phyloP scores from a whole-genome alignment of 2,113 vertebrate species.

The Xyliphius kryptos region DNA sequence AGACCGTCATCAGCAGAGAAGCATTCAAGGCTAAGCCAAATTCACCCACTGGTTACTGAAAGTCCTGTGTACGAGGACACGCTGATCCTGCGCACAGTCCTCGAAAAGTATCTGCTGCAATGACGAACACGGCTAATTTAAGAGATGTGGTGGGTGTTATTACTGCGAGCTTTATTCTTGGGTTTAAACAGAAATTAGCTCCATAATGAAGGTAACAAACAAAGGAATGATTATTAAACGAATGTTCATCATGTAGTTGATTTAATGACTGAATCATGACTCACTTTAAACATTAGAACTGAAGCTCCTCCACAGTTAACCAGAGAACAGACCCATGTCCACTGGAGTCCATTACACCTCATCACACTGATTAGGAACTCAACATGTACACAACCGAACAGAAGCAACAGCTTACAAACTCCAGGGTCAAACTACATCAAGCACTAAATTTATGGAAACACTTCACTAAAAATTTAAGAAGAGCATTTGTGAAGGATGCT shows the following conservation, averaged over 20 bases:
- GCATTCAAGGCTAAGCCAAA: not conserved
- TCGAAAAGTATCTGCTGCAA: conserved; percentile 18
- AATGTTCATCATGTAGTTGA: not conserved
- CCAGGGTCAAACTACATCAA: no score
- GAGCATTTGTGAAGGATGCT: no score
- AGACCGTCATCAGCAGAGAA: not conserved
- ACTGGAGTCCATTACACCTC: no score
- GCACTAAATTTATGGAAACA: no score
- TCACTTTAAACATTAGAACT: no score
- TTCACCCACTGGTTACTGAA: conserved; percentile 1
- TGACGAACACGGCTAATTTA: conserved; percentile 31
- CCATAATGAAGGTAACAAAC: not conserved
- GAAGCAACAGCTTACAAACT: no score
- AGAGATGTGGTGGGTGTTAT: conserved; percentile 25
- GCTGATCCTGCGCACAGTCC: conserved; percentile 21
- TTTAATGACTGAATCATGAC: no score
- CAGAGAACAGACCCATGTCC: no score
- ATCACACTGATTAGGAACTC: no score
- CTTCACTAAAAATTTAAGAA: no score
- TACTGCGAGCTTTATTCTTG: conserved; percentile 4
- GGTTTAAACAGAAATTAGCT: conserved; percentile 6
- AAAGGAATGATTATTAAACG: not conserved
- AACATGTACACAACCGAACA: no score
- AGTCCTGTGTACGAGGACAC: not conserved
- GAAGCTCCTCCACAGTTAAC: no score